Base-by-base conservation (phyloP, 2,888 invertebrate species). In the Scaptomyza parva region DNA sequence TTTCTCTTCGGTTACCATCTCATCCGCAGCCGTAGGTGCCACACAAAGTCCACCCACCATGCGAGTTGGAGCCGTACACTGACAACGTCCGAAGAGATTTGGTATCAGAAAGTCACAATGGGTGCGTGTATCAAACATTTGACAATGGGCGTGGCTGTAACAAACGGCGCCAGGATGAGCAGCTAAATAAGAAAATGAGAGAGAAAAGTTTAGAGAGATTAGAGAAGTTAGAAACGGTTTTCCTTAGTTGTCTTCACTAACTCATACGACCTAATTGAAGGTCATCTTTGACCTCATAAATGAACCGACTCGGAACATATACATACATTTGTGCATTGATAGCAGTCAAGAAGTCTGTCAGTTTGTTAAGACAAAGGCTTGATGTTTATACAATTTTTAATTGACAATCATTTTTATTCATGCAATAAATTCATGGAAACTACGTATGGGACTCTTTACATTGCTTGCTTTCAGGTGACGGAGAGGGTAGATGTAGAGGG, bases 81-180 rank as follows among this genome's bases (percentile, higher is more conserved):
- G 95, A 88, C 97, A 98, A 87, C 96, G 94, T 47, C 97, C 97
- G 89, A 97, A 97, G 11, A 97, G 93, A 90, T 97, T 96, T 26
- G 97, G 96, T 78, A 98, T 97, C 52, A 97, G 94, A 90, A 96
- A 97, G 91, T 97, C 97, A 88, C 97, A 98, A 88, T 96, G 96
- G 72, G 96, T 96, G 89, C 96, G 95, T 69, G 93, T 94, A 82
- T 96, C 96, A 94, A 95, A 96, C 87, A 97, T 93, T 66, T 95
- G 94, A 90, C 97, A 98, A 91, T 97, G 97, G 66, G 96, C 95
- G 90, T 97, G 96, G 89, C 96, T 97, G 92, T 97, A 97, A 91
- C 97, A 98, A 37, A 97, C 96, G 81, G 96, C 95, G 60, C 97
- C 96, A 30, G 96, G 95, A 88, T 95, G 94, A 18, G 97, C 96